These are phyloP conservation scores for Cotesia congregata DNA, from an alignment of 2,888 invertebrate genomes.

Conservation along the genomic window DNA sequence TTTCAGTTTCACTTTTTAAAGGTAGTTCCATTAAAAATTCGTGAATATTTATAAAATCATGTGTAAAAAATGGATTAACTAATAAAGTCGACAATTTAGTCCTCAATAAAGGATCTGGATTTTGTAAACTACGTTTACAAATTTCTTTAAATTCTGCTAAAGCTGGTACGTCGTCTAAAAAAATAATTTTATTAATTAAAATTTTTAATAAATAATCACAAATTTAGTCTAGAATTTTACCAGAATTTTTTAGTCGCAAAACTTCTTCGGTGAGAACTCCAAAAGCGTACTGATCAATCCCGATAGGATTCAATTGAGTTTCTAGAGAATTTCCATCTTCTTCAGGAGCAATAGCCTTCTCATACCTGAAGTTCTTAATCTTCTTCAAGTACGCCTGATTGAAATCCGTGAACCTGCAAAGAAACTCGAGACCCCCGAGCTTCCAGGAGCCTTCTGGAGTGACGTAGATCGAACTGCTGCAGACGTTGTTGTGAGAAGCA, in stretches of 20 bases:
- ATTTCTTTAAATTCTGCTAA: constrained; percentile 79
- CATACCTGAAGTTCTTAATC: constrained; percentile 79
- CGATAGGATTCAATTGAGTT: constrained; percentile 69
- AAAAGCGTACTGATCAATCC: constrained; percentile 85
- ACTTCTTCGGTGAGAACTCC: constrained; percentile 83
- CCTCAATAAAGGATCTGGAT: constrained; percentile 76
- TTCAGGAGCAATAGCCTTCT: constrained; percentile 80
- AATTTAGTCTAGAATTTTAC: constrained; percentile 47
- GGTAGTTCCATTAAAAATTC: constrained; percentile 87
- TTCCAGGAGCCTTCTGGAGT: constrained; percentile 90
- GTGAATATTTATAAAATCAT: constrained; percentile 87
- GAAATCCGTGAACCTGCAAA: constrained; percentile 79
- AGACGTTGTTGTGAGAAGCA: constrained; percentile 88
- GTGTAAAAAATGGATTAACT: constrained; percentile 84
- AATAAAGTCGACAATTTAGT: constrained; percentile 79
- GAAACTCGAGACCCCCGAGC: constrained; percentile 86
- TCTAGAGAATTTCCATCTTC: constrained; percentile 74
- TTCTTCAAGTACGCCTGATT: constrained; percentile 78
- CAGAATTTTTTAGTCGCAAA: constrained; percentile 73
- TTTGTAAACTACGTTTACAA: constrained; percentile 80
- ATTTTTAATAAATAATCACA: background rate
- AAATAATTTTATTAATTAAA: constrained; percentile 42
- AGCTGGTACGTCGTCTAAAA: constrained; percentile 78
- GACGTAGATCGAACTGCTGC: constrained; percentile 84
- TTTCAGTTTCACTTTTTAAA: constrained; percentile 83